Base-by-base conservation (phyloP, 1,140 invertebrate genomes). In the Drosophila azteca region DNA sequence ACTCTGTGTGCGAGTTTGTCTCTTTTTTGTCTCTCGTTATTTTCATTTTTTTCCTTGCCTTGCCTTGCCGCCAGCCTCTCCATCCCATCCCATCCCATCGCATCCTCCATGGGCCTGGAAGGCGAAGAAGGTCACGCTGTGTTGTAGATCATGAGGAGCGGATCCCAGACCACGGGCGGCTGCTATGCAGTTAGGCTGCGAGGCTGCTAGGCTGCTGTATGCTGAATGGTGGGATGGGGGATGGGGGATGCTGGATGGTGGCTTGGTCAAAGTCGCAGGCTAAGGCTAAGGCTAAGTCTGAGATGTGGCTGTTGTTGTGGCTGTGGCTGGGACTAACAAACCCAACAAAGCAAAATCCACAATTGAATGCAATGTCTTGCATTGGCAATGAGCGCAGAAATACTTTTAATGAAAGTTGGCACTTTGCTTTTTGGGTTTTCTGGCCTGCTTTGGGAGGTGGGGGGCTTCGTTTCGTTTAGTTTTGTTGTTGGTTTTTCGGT, bases 371-470 rank as follows among this genome's bases (percentile, higher is more conserved):
- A 75, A 66, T 49, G 26, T 26, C 59, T 77, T 67, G 77, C 76
- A 85, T 74, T 85, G 64, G 68, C 81, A 85, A 80, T 85, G 81
- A 85, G 81, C 81, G 58, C 55, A 88, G 77, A 87, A 87, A 87
- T 87, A 87, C 79, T 87, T 87, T 87, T 88, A 87, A 87, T 87
- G 83, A 87, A 87, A 87, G 83, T 87, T 83, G 83, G 83, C 83
- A 87, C 83, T 87, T 88, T 77, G 75, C 76, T 83, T 88, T 82
- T 65, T 79, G 51, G 58, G 57, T 44, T 60, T 79, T 41, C 64
- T 31, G 31, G 2, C 31, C 9, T 31, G 31, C 8, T 31, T 31
- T 31, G 6, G 29, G 2, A 26, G 24, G 26, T 20, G 17, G 31
- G 31, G 31, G 35, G 9, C 1, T 39, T 70, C 57, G 29, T 29